These are phyloP conservation scores for Prolemur simus DNA, from an alignment of 2,113 vertebrate genomes.

Conservation along the genomic window DNA sequence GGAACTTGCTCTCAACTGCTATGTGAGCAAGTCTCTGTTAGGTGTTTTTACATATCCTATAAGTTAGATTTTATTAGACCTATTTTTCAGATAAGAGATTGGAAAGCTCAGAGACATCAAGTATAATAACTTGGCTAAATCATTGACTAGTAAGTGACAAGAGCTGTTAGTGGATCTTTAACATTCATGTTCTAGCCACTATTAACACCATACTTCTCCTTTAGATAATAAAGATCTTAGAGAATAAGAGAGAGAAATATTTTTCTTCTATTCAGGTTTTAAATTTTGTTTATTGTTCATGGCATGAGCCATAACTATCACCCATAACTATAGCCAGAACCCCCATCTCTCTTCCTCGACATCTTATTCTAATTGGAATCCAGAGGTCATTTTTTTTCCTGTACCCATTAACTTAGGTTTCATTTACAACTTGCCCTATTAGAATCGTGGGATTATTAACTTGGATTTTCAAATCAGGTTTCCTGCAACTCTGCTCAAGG, in stretches of 20 bases:
- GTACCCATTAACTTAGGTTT: constrained; percentile 33
- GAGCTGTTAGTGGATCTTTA: background rate
- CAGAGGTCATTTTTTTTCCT: constrained; percentile 6
- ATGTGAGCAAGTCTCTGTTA: background rate
- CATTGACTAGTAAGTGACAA: background rate
- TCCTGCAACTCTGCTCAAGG: constrained; percentile 53
- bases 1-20: background rate
- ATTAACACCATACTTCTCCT: background rate
- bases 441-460: constrained; percentile 46
- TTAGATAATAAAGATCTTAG: background rate
- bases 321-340: background rate
- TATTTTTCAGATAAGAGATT: background rate
- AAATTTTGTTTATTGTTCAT: constrained; percentile 27
- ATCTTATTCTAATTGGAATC: background rate
- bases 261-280: background rate
- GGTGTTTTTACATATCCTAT: background rate
- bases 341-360: background rate
- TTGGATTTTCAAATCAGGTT: constrained; percentile 65
- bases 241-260: background rate
- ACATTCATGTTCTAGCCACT: background rate
- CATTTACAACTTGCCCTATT: constrained; percentile 28
- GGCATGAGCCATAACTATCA: background rate
- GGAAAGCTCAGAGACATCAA: background rate
- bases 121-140: background rate
- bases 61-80: background rate